A percentile compares a stretch with the other conserved stretches of the same genome.
Conservation (phyloP, 2,888 invertebrate genomes). For the Neria commutata region DNA sequence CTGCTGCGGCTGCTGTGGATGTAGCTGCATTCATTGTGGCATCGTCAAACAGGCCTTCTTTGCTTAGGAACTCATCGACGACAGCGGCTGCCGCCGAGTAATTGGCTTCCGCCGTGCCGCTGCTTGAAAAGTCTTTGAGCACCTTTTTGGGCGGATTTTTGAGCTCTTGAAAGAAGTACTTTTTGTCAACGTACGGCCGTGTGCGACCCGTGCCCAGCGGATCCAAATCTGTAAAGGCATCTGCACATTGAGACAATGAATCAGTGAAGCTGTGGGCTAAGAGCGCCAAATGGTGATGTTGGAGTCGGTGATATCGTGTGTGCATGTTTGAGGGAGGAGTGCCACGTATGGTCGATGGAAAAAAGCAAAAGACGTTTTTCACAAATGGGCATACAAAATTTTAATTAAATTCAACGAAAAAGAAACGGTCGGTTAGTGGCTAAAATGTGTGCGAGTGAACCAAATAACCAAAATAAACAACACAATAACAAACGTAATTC, state of each 20-base stretch:
- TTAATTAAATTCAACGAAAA: too few relatives aligned
- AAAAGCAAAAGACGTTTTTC: neutral
- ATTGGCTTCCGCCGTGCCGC: conserved; percentile 13
- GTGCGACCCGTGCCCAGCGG: conserved; percentile 90
- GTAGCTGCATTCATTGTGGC: neutral
- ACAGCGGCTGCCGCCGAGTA: conserved; percentile 25
- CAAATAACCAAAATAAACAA: neutral
- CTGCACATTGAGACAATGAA: conserved; percentile 64
- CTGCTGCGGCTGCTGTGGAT: conserved; percentile 18
- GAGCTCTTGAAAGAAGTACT: conserved; percentile 94
- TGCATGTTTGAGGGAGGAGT: too few relatives aligned
- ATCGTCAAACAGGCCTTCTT: conserved; percentile 41
- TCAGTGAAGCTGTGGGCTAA: conserved; percentile 44
- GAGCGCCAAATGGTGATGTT: neutral
- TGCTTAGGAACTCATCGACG: conserved; percentile 43
- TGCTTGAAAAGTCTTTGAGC: conserved; percentile 75
- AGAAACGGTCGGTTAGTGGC: too few relatives aligned
- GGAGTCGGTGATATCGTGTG: too few relatives aligned
- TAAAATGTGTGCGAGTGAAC: neutral
- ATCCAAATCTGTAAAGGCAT: conserved; percentile 92
- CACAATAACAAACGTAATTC: neutral
- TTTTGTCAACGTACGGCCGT: conserved; percentile 93
- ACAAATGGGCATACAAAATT: too few relatives aligned
- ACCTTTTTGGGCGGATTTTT: conserved; percentile 94
- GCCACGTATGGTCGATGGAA: neutral